These are phyloP conservation scores for Pelecanus crispus DNA, from an alignment of 2,113 vertebrate species.

Conservation along the genomic window DNA sequence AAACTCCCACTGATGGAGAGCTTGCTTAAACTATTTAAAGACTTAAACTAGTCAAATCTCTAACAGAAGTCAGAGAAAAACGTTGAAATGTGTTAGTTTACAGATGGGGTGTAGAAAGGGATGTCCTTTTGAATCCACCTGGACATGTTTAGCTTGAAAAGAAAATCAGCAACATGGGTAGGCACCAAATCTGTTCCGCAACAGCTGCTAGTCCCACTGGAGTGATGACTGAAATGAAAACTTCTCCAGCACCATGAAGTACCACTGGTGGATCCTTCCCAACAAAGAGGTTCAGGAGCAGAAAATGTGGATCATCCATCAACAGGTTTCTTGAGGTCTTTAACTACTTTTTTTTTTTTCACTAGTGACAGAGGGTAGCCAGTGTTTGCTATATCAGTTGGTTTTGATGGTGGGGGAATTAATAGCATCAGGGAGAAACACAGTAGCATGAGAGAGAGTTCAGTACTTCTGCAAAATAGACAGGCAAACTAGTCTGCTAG, in stretches of 20 bases:
- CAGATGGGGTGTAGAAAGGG: not conserved
- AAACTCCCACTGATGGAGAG: not conserved
- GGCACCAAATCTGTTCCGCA: not conserved
- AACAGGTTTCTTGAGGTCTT: not conserved
- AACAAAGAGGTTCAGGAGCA: not conserved
- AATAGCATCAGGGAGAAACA: not conserved
- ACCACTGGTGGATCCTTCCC: not conserved
- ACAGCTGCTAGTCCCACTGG: not conserved
- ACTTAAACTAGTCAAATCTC: not conserved
- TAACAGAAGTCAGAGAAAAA: not conserved
- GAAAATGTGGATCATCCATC: not conserved
- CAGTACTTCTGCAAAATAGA: not conserved
- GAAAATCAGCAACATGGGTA: not conserved
- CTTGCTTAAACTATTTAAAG: not conserved
- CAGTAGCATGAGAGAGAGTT: not conserved
- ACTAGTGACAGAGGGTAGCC: not conserved
- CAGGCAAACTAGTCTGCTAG: not conserved
- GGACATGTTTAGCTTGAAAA: not conserved
- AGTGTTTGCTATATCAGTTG: not conserved
- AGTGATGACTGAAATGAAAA: not conserved
- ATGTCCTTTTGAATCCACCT: not conserved
- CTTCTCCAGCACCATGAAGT: not conserved
- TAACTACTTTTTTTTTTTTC: not conserved
- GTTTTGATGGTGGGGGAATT: not conserved
- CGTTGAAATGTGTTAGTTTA: not conserved